Conservation (phyloP, 2,797 vertebrate species). For the Poeciliopsis presidionis region DNA sequence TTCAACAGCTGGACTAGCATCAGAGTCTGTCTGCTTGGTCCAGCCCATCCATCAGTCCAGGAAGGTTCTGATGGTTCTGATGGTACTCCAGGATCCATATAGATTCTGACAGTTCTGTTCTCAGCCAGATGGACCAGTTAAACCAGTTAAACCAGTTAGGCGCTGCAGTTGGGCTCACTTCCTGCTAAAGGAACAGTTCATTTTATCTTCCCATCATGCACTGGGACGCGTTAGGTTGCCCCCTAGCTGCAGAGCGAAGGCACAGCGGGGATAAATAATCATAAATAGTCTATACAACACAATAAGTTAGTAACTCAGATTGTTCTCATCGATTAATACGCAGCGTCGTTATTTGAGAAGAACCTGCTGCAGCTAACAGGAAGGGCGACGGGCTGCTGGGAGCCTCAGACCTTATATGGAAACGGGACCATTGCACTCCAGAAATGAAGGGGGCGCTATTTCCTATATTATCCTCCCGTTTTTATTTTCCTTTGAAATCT, state of each 20-base stretch:
- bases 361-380: no score
- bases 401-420: no score
- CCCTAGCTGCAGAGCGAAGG: conserved; percentile 76
- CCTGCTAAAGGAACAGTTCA: not conserved
- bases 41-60: not conserved
- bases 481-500: no score
- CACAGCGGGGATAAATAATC: conserved; percentile 78
- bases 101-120: no score
- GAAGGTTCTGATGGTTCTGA: not conserved
- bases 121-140: not conserved
- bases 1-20: not conserved
- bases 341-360: conserved; percentile 14
- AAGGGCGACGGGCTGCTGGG: no score
- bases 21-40: conserved; percentile 23
- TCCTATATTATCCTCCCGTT: no score
- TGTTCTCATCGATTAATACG: conserved; percentile 31
- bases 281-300: conserved; percentile 82
- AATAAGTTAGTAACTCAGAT: conserved; percentile 23
- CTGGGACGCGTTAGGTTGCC: conserved; percentile 25
- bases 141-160: not conserved
- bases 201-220: conserved; percentile 40
- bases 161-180: not conserved
- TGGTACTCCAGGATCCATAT: not conserved
- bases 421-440: no score
- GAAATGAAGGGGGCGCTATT: no score